A percentile compares a stretch with the other conserved stretches of the same genome.
phyloP scores from a whole-genome alignment of 2,797 vertebrate genomes.

The Lutjanus argentimaculatus region DNA sequence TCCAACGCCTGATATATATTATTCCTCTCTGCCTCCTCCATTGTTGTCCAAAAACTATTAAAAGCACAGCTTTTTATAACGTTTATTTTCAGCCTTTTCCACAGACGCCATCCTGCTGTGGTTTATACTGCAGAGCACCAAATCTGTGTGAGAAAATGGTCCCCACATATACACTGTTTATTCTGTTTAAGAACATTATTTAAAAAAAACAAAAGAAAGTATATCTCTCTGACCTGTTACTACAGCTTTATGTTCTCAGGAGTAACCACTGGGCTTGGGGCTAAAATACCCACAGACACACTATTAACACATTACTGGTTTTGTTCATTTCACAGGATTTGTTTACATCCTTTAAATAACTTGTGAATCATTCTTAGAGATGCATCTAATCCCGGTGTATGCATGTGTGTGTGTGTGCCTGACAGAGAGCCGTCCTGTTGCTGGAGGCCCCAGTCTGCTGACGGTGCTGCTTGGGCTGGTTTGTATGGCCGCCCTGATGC shows the following conservation, averaged over 20 bases:
- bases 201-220: not conserved
- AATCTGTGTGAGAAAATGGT: not conserved
- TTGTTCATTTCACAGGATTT: not conserved
- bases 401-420: conserved; percentile 3
- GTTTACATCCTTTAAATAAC: not conserved
- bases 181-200: not conserved
- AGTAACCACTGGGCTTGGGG: not conserved
- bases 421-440: conserved; percentile 91
- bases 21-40: not conserved
- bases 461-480: conserved; percentile 96
- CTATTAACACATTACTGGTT: not conserved
- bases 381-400: not conserved
- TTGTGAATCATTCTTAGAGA: not conserved
- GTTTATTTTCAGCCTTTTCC: not conserved
- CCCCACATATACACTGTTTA: not conserved
- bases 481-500: conserved; percentile 97
- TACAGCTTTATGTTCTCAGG: not conserved
- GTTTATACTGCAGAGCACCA: not conserved
- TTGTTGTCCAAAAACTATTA: not conserved
- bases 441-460: conserved; percentile 96
- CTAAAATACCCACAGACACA: not conserved
- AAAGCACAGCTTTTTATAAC: not conserved
- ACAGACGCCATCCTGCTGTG: not conserved
- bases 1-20: not conserved
- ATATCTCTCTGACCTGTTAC: not conserved